Evolutionary conservation across 1,140 invertebrate genomes (phyloP).

Genomic region (Drosophila neocordata): DNA sequence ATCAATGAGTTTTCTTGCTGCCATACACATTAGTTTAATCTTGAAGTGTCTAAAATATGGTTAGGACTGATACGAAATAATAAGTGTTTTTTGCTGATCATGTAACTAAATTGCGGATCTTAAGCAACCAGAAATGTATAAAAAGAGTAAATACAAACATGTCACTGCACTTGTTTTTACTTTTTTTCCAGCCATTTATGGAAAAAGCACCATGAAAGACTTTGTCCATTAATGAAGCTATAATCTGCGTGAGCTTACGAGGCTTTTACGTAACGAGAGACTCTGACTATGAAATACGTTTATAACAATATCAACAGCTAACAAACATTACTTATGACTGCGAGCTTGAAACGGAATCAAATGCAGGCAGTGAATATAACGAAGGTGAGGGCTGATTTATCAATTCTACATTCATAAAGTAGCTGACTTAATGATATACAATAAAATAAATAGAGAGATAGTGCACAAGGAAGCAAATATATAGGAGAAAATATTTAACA

Average conservation of each 20-base stretch:
- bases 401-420: background rate
- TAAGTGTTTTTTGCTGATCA: background rate
- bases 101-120: background rate
- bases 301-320: background rate
- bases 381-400: background rate
- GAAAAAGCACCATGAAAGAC: background rate
- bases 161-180: conserved; percentile 1
- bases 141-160: background rate
- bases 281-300: background rate
- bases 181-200: background rate
- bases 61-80: background rate
- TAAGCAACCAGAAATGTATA: background rate
- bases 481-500: no score
- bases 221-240: background rate
- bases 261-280: background rate
- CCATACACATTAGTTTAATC: background rate
- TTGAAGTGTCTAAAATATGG: no score
- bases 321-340: background rate
- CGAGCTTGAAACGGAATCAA: background rate
- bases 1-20: background rate
- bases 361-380: background rate
- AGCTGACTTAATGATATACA: no score
- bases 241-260: background rate
- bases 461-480: no score
- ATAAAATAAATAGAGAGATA: no score